Percentiles rank a stretch among this genome's conserved stretches.
phyloP scores from a whole-genome alignment of 1,140 invertebrate genomes.

The Euwallacea fornicatus region DNA sequence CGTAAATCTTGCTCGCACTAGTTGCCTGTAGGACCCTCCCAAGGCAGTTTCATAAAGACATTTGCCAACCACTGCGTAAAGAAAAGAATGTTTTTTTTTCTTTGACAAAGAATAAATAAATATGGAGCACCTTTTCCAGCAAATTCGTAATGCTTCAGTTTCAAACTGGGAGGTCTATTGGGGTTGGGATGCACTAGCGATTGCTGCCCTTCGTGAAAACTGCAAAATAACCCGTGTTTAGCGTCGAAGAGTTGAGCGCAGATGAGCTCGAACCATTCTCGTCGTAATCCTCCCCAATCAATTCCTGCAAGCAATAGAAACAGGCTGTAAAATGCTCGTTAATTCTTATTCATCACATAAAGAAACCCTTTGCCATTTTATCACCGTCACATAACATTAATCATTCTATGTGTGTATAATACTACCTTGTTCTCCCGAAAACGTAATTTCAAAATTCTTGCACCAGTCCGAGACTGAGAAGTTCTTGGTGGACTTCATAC shows the following conservation, averaged over 20 bases:
- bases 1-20: constrained; percentile 87
- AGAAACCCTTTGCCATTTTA: too few relatives aligned
- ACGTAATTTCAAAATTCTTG: constrained; percentile 88
- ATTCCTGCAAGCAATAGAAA: constrained; percentile 62
- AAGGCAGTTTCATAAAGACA: constrained; percentile 90
- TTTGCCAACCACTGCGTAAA: constrained; percentile 77
- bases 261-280: constrained; percentile 92
- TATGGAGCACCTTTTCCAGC: constrained; percentile 68
- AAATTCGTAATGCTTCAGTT: constrained; percentile 90
- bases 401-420: background rate
- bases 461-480: constrained; percentile 84
- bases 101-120: background rate
- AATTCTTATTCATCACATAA: too few relatives aligned
- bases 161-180: constrained; percentile 70
- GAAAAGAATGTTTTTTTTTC: constrained; percentile 3
- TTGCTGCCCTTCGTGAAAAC: constrained; percentile 82
- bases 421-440: constrained; percentile 87
- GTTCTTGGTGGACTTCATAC: constrained; percentile 82
- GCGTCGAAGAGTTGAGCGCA: constrained; percentile 86
- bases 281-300: constrained; percentile 89
- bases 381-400: too few relatives aligned
- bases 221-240: constrained; percentile 77
- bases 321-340: too few relatives aligned
- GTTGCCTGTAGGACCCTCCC: constrained; percentile 82
- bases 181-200: constrained; percentile 89